A percentile compares a stretch with the other conserved stretches of the same genome.
phyloP scores from a whole-genome alignment of 2,888 invertebrate genomes.

The Eueremaeus valkanovi region DNA sequence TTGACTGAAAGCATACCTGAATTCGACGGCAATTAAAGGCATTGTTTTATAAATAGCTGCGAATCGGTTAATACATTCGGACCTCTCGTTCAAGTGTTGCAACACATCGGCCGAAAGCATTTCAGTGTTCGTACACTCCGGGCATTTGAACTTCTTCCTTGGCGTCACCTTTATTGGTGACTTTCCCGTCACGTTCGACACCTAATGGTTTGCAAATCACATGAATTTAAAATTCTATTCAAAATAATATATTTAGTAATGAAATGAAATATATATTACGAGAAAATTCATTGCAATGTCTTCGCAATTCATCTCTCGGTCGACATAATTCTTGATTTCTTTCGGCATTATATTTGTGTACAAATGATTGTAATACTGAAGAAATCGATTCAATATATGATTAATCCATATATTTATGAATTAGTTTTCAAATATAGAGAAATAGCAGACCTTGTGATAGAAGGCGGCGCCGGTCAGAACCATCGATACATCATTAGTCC shows the following conservation, averaged over 20 bases:
- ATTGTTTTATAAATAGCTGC: conserved; percentile 75
- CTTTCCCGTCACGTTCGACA: conserved; percentile 79
- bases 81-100: conserved; percentile 83
- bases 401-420: neutral
- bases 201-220: conserved; percentile 9
- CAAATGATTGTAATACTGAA: conserved; percentile 81
- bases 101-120: conserved; percentile 75
- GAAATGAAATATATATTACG: conserved; percentile 57
- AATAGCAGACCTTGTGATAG: conserved; percentile 71
- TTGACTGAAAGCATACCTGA: conserved; percentile 52
- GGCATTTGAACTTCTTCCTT: conserved; percentile 93
- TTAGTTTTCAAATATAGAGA: conserved; percentile 5
- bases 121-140: conserved; percentile 86
- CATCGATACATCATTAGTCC: conserved; percentile 92
- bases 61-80: conserved; percentile 79
- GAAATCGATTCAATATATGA: conserved; percentile 35
- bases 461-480: conserved; percentile 93
- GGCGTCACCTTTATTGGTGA: conserved; percentile 83
- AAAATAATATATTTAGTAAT: neutral
- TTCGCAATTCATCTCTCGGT: conserved; percentile 94
- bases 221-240: neutral
- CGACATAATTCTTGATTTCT: conserved; percentile 81
- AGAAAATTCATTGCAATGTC: conserved; percentile 98
- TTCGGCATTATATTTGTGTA: conserved; percentile 84
- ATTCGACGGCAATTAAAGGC: conserved; percentile 83